Conservation (phyloP, 30 jellyfish, hydroid and myxozoan genomes). For the Catostylus mosaicus region DNA sequence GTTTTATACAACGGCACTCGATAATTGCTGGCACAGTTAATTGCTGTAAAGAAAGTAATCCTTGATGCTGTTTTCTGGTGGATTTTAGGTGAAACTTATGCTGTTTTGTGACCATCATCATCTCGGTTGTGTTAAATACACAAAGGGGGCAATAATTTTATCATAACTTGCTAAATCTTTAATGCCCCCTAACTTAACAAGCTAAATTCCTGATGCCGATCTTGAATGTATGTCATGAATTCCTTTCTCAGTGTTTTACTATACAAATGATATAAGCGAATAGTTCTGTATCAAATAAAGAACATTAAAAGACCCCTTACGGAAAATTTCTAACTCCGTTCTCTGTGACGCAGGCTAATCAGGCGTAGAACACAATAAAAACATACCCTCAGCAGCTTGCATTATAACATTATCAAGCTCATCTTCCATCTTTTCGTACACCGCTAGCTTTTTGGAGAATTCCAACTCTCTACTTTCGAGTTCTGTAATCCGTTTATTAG, state of each 20-base stretch:
- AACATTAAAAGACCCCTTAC: not conserved
- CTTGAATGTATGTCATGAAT: not conserved
- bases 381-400: constrained; percentile 93
- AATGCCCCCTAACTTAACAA: too few relatives aligned
- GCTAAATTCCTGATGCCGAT: not conserved
- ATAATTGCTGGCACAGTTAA: too few relatives aligned
- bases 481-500: constrained; percentile 64
- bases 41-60: too few relatives aligned
- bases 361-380: not conserved
- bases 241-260: not conserved
- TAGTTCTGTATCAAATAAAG: not conserved
- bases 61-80: too few relatives aligned
- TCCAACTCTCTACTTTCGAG: constrained; percentile 62
- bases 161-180: too few relatives aligned
- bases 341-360: not conserved
- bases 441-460: constrained; percentile 36
- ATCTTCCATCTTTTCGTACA: constrained; percentile 85
- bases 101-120: too few relatives aligned
- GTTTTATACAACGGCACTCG: too few relatives aligned
- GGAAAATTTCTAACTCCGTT: too few relatives aligned
- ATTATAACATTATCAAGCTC: constrained; percentile 82
- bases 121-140: too few relatives aligned
- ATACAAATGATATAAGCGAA: not conserved
- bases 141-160: too few relatives aligned
- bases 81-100: too few relatives aligned